Evolutionary conservation across 2,113 vertebrate genomes (phyloP).

Genomic region (Promerops cafer): DNA sequence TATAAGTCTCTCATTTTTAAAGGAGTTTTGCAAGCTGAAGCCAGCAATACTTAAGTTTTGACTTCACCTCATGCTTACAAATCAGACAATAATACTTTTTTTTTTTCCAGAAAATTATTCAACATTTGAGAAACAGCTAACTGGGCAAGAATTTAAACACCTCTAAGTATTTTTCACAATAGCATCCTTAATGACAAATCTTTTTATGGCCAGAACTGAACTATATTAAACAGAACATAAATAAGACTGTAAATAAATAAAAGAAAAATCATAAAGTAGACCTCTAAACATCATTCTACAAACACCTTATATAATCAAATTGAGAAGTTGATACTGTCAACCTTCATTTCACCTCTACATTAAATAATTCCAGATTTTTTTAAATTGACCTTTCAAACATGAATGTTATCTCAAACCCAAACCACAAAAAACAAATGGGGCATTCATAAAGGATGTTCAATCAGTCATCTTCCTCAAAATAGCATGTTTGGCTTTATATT

Average conservation of each 20-base stretch:
- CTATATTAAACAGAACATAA: constrained; percentile 83
- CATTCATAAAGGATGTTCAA: background rate
- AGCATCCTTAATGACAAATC: constrained; percentile 59
- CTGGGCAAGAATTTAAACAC: constrained; percentile 37
- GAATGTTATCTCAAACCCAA: background rate
- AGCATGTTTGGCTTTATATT: background rate
- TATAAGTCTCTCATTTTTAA: constrained; percentile 34
- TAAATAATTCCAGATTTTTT: constrained; percentile 70
- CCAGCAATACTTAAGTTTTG: background rate
- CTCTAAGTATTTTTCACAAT: constrained; percentile 49
- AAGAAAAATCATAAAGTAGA: constrained; percentile 76
- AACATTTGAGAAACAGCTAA: constrained; percentile 17
- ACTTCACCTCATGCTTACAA: constrained; percentile 21
- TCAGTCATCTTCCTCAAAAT: background rate
- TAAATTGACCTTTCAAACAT: constrained; percentile 64
- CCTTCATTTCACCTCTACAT: constrained; percentile 73
- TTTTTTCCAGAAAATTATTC: background rate
- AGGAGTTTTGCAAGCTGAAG: constrained; percentile 51
- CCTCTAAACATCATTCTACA: constrained; percentile 73
- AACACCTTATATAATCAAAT: constrained; percentile 71
- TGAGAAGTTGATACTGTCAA: constrained; percentile 65
- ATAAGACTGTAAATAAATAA: constrained; percentile 87
- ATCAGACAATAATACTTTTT: constrained; percentile 30
- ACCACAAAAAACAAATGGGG: background rate
- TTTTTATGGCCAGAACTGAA: constrained; percentile 80